phyloP scores from a whole-genome alignment of 2,797 vertebrate genomes.

The Lophotriccus pileatus region DNA sequence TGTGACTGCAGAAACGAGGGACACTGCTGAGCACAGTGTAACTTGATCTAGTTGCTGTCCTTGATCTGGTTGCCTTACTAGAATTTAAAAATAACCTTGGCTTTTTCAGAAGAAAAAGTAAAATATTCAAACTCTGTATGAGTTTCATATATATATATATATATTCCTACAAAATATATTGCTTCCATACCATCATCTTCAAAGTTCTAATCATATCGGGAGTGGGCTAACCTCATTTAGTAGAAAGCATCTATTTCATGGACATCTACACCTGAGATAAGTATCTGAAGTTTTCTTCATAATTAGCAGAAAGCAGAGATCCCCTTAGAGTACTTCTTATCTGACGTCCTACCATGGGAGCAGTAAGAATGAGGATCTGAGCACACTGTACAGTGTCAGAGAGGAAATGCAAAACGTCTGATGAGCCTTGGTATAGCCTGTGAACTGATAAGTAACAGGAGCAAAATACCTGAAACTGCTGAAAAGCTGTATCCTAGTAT shows the following conservation, averaged over 20 bases:
- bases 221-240: background rate
- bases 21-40: background rate
- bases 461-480: background rate
- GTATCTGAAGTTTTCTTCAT: background rate
- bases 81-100: background rate
- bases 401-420: background rate
- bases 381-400: background rate
- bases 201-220: background rate
- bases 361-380: background rate
- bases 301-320: background rate
- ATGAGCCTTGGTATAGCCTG: background rate
- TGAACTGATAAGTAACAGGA: background rate
- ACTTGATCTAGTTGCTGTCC: background rate
- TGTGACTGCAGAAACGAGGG: background rate
- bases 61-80: background rate
- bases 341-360: background rate
- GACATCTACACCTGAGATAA: background rate
- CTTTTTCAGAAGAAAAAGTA: background rate
- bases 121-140: background rate
- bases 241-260: background rate
- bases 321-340: background rate
- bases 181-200: background rate
- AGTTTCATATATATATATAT: background rate
- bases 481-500: background rate
- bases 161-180: background rate